Evolutionary conservation across 2,113 vertebrate species (phyloP).

Genomic region (Addax nasomaculatus): DNA sequence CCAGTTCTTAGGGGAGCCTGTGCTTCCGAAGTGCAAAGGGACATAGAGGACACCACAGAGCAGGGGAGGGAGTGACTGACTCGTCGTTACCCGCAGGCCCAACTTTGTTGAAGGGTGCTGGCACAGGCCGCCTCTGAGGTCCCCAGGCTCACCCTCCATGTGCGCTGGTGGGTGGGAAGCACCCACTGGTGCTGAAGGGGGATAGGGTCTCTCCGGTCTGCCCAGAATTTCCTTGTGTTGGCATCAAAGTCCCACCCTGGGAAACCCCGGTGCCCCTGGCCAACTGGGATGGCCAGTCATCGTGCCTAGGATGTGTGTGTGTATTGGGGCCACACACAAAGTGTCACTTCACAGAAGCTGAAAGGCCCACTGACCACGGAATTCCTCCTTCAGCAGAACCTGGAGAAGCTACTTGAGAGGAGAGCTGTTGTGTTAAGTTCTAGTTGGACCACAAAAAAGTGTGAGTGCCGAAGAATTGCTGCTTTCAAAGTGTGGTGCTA

Average conservation of each 20-base stretch:
- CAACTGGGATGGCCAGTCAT: background rate
- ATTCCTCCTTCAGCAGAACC: background rate
- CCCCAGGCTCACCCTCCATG: fast-evolving
- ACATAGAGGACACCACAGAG: fast-evolving
- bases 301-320: background rate
- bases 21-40: background rate
- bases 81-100: fast-evolving
- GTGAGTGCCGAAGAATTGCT: background rate
- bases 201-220: fast-evolving
- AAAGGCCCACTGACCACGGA: background rate
- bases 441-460: background rate
- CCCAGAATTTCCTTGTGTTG: background rate
- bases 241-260: background rate
- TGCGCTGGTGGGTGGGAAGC: fast-evolving
- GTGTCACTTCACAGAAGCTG: background rate
- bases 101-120: background rate
- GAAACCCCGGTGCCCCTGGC: background rate
- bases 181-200: fast-evolving
- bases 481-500: background rate
- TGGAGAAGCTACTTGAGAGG: background rate
- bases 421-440: background rate
- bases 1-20: background rate
- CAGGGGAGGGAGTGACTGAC: background rate
- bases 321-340: background rate
- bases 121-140: background rate